phyloP scores from a whole-genome alignment of 2,888 invertebrate genomes.

The Aradus depressus region DNA sequence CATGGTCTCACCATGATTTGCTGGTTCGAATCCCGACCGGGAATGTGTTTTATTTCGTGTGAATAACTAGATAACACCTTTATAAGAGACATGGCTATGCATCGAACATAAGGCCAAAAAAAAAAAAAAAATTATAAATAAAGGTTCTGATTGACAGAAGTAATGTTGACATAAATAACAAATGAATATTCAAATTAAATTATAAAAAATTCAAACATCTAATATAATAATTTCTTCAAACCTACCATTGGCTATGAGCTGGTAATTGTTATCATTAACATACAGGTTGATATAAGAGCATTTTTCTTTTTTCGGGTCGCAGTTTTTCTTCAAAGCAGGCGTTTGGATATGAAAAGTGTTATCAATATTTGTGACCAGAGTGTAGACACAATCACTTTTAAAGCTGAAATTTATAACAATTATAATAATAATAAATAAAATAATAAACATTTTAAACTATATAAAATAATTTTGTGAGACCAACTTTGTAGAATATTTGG shows the following conservation, averaged over 20 bases:
- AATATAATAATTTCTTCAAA: too few relatives aligned
- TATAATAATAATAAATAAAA: conserved; percentile 20
- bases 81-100: too few relatives aligned
- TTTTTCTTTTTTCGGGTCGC: conserved; percentile 11
- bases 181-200: too few relatives aligned
- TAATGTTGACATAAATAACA: too few relatives aligned
- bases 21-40: too few relatives aligned
- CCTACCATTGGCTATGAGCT: conserved; percentile 40
- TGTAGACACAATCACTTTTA: conserved; percentile 63
- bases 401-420: conserved; percentile 44
- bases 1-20: too few relatives aligned
- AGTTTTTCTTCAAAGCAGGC: conserved; percentile 20
- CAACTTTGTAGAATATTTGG: not conserved
- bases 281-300: conserved; percentile 19
- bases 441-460: conserved; percentile 2
- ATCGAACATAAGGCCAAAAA: too few relatives aligned
- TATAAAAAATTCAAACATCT: too few relatives aligned
- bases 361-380: conserved; percentile 57
- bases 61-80: too few relatives aligned
- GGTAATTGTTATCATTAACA: conserved; percentile 58
- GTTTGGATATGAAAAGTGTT: conserved; percentile 47
- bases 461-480: not conserved
- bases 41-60: too few relatives aligned
- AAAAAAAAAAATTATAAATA: too few relatives aligned
- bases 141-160: too few relatives aligned